Percentiles rank a stretch among this genome's conserved stretches.
These are phyloP conservation scores for Siderastrea radians DNA, from an alignment of 92 coral and sea anemone species.

Conservation along the genomic window DNA sequence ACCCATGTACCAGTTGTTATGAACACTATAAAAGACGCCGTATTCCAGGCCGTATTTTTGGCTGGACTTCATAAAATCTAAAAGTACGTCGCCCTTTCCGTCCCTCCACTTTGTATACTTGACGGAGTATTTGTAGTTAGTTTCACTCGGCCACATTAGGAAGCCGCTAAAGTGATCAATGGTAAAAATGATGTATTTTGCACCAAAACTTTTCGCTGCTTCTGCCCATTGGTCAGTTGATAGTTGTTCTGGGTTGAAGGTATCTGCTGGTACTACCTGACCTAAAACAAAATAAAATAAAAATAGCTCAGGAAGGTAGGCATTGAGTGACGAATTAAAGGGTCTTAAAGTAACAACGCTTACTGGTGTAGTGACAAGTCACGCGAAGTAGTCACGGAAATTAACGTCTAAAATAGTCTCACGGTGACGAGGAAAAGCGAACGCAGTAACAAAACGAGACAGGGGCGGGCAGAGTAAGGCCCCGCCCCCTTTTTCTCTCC, in stretches of 20 bases:
- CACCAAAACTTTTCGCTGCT: constrained; percentile 87
- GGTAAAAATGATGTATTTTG: constrained; percentile 81
- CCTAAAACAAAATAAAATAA: constrained; percentile 25
- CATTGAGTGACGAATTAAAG: too few relatives aligned
- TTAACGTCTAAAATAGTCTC: too few relatives aligned
- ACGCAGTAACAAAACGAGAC: too few relatives aligned
- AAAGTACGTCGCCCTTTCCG: constrained; percentile 79
- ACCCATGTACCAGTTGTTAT: constrained; percentile 87
- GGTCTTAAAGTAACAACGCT: background rate
- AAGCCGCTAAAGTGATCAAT: constrained; percentile 89
- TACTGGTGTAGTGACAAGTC: background rate
- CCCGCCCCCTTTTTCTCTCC: too few relatives aligned
- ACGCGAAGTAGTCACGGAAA: too few relatives aligned
- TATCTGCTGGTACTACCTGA: constrained; percentile 70
- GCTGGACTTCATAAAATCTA: constrained; percentile 80
- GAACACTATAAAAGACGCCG: constrained; percentile 82
- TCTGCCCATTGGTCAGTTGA: constrained; percentile 89
- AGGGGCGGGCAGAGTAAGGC: too few relatives aligned
- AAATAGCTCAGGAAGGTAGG: background rate
- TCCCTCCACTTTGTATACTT: constrained; percentile 78
- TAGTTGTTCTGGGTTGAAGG: constrained; percentile 76
- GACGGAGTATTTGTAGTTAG: constrained; percentile 82
- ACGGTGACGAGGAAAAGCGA: too few relatives aligned
- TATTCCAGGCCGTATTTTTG: constrained; percentile 66
- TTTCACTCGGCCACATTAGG: constrained; percentile 84